Evolutionary conservation across 2,888 invertebrate species (phyloP), one percentile per base, ranked within the genome.

Genomic region (Digitonthophagus gazella): DNA sequence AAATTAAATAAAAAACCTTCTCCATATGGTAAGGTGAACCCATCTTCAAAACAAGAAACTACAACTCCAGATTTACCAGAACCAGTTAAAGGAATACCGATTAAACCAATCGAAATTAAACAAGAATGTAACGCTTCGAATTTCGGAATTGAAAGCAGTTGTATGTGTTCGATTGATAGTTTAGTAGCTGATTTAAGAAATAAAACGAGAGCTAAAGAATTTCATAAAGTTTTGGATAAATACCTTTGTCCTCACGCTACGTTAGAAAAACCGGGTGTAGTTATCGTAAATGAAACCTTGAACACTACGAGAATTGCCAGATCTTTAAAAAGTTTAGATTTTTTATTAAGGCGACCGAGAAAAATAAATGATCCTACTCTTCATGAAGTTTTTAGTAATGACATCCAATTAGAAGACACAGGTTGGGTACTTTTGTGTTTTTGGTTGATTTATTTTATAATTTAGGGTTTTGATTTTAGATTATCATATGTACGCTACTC

Each of bases 161-260:
- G 77, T 58, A 72, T 77, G 55, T 77, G 78, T 58, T 77, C 77
- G 2, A 71, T 78, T 0, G 76, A 78, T 64, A 74, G 69, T 63
- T 65, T 77, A 64, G 71, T 77, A 3, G 73, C 74, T 65, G 76
- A 76, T 71, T 64, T 77, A 5, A 72, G 72, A 55, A 70, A 69
- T 64, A 71, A 61, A 66, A 69, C 56, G 16, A 66, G 22, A 20
- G 58, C 58, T 16, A 71, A 63, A 22, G 54, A 71, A 67, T 57
- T 73, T 70, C 67, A 73, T 58, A 18, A 70, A 19, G 56, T 70
- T 3, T 18, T 70, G 15, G 70, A 70, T 44, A 16, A 65, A 28
- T 70, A 70, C 16, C 56, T 70, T 8, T 70, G 70, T 28, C 70
- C 70, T 11, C 67, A 64, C 15, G 56, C 63, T 28, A 63, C 56